These are phyloP conservation scores for Euglossa dilemma DNA, from an alignment of 1,140 invertebrate species.

Conservation along the genomic window DNA sequence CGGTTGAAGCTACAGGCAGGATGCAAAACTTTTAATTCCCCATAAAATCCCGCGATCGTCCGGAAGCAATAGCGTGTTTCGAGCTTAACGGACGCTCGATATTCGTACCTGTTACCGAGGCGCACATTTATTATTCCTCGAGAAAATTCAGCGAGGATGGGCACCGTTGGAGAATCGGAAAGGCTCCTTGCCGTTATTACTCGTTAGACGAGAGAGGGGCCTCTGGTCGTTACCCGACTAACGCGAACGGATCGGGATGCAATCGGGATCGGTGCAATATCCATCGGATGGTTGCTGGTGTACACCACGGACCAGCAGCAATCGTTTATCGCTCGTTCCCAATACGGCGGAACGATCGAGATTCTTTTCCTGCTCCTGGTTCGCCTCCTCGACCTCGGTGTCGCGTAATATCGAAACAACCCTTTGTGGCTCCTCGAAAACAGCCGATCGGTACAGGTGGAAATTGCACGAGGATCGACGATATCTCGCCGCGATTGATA, in stretches of 20 bases:
- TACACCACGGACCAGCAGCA: neutral
- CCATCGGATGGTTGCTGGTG: neutral
- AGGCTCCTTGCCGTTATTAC: neutral
- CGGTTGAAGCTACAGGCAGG: conserved; percentile 30
- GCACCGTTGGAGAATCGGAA: neutral
- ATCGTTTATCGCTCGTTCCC: conserved; percentile 13
- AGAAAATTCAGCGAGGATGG: neutral
- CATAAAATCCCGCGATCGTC: conserved; percentile 65
- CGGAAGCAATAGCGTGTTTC: conserved; percentile 58
- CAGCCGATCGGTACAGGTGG: conserved; percentile 2
- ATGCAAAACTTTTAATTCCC: conserved; percentile 70
- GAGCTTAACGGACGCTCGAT: conserved; percentile 35
- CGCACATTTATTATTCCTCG: conserved; percentile 9
- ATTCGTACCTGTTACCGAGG: conserved; percentile 17
- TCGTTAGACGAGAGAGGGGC: neutral
- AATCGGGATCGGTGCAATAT: conserved; percentile 25
- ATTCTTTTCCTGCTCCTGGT: conserved; percentile 9
- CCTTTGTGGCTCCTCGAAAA: conserved; percentile 27
- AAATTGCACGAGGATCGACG: conserved; percentile 53
- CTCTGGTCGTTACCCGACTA: too few species aligned
- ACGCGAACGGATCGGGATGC: neutral
- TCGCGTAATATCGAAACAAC: conserved; percentile 48
- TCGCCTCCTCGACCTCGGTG: conserved; percentile 5
- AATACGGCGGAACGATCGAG: neutral
- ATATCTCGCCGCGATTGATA: conserved; percentile 58